phyloP scores from a whole-genome alignment of 1,140 invertebrate species.

The Adelges cooleyi region DNA sequence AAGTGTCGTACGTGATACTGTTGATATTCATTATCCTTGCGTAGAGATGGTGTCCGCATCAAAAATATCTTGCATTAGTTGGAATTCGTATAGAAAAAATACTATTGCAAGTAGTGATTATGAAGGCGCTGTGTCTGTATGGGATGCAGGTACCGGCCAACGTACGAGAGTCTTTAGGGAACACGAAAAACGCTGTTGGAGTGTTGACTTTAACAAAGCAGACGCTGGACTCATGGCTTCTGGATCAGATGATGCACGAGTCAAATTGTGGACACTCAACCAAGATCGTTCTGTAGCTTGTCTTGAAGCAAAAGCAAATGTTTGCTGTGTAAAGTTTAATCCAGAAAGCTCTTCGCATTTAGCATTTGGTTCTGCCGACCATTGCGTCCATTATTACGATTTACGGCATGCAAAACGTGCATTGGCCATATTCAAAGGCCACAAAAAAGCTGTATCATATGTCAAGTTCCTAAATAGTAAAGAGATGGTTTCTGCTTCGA shows the following conservation, averaged over 20 bases:
- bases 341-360: conserved; percentile 74
- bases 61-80: conserved; percentile 90
- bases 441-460: conserved; percentile 91
- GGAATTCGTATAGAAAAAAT: conserved; percentile 86
- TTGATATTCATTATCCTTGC: conserved; percentile 84
- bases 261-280: conserved; percentile 88
- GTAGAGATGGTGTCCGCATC: conserved; percentile 87
- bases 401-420: conserved; percentile 73
- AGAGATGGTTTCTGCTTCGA: conserved; percentile 89
- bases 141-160: conserved; percentile 78
- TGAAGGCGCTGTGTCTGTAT: conserved; percentile 84
- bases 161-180: conserved; percentile 66
- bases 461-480: conserved; percentile 84
- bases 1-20: conserved; percentile 65
- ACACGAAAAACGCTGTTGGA: conserved; percentile 94
- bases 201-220: conserved; percentile 88
- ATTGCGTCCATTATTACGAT: conserved; percentile 95
- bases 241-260: conserved; percentile 87
- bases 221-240: conserved; percentile 85
- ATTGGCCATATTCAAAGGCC: conserved; percentile 76
- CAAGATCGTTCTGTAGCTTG: conserved; percentile 75
- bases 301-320: conserved; percentile 83
- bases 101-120: conserved; percentile 89
- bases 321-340: conserved; percentile 95
- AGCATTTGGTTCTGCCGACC: conserved; percentile 90